Conservation (phyloP, 2,888 invertebrate species). For the Uropetala carovei region DNA sequence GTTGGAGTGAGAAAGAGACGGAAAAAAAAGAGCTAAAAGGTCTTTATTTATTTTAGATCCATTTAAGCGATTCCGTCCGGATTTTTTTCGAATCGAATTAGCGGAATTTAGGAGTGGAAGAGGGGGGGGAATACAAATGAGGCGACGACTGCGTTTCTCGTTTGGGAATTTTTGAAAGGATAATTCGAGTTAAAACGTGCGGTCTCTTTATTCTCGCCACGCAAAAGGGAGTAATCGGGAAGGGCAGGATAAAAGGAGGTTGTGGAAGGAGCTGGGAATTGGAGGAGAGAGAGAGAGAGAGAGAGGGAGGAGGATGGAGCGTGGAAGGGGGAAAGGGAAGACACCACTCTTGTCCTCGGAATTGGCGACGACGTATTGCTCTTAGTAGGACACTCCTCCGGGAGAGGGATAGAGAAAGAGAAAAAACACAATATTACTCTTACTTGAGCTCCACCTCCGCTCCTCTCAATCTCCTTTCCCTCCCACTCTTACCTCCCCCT, state of each 20-base stretch:
- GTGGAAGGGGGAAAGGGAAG: not conserved
- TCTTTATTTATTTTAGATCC: not conserved
- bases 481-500: not conserved
- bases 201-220: too few relatives aligned
- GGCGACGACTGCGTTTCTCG: not conserved
- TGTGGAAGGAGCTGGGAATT: not conserved
- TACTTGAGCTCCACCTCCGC: not conserved
- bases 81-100: not conserved
- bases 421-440: not conserved
- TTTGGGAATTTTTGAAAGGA: not conserved
- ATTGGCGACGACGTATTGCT: slow-evolving; percentile 26
- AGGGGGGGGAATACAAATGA: not conserved
- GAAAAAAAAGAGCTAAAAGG: not conserved
- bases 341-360: not conserved
- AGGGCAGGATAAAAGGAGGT: too few relatives aligned
- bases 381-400: not conserved
- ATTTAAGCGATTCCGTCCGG: not conserved
- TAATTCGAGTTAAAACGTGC: not conserved
- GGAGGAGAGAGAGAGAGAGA: not conserved
- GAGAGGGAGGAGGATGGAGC: not conserved
- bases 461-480: not conserved
- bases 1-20: not conserved
- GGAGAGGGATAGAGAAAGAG: too few relatives aligned
- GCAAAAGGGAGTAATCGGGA: too few relatives aligned
- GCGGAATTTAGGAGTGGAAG: not conserved